phyloP scores from a whole-genome alignment of 2,113 vertebrate genomes.

The Merops nubicus region DNA sequence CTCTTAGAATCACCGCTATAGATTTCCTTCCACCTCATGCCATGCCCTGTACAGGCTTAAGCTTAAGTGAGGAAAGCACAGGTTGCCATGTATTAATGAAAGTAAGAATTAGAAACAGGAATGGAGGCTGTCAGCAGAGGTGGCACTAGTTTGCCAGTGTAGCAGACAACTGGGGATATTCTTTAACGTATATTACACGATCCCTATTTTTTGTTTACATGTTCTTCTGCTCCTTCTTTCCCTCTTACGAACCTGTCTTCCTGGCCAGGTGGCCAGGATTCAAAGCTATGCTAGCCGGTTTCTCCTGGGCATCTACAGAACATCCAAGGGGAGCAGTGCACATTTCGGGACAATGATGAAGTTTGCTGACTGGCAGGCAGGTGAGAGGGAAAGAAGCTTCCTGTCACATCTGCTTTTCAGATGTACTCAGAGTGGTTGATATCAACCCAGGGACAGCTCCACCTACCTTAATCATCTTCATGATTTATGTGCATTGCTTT shows the following conservation, averaged over 20 bases:
- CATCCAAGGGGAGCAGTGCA: not conserved
- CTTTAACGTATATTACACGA: not conserved
- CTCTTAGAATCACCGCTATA: not conserved
- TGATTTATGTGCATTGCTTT: not conserved
- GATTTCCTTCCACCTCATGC: not conserved
- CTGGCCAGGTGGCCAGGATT: not conserved
- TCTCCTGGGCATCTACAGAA: not conserved
- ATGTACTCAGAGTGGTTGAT: not conserved
- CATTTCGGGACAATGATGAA: not conserved
- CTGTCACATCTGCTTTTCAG: rapidly evolving
- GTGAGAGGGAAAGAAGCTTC: not conserved
- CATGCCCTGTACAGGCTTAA: not conserved
- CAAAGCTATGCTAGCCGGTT: not conserved
- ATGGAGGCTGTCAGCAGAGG: not conserved
- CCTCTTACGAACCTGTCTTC: not conserved
- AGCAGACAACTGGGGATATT: not conserved
- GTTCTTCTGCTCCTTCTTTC: not conserved
- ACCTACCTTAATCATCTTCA: not conserved
- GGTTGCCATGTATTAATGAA: not conserved
- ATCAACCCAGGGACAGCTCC: not conserved
- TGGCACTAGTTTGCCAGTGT: not conserved
- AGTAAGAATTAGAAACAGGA: not conserved
- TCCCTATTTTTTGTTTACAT: rapidly evolving
- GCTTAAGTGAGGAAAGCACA: not conserved
- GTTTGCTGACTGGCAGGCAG: not conserved